Evolutionary conservation across 2,888 invertebrate species (phyloP).

Genomic region (Camponotus fellah): DNA sequence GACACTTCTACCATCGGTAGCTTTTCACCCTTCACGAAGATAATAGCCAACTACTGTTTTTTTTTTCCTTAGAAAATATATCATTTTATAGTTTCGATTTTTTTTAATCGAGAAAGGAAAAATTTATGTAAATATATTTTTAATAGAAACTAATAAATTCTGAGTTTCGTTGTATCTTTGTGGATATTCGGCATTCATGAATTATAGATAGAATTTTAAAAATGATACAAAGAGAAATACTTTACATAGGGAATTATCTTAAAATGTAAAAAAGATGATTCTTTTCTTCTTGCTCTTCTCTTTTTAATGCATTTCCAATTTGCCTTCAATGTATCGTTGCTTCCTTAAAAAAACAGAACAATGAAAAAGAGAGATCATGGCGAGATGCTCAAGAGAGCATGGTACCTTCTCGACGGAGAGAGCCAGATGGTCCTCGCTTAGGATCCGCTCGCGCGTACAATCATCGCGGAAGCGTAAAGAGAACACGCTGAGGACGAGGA

Average conservation of each 20-base stretch:
- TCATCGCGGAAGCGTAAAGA: constrained; percentile 28
- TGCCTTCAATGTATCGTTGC: constrained; percentile 36
- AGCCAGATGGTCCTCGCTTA: constrained; percentile 69
- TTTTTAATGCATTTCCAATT: constrained; percentile 2
- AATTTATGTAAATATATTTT: not conserved
- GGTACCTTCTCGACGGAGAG: constrained; percentile 57
- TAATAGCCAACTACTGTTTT: constrained; percentile 14
- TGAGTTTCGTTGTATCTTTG: not conserved
- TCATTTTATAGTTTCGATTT: not conserved
- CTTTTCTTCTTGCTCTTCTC: too few species aligned
- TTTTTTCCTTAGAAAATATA: not conserved
- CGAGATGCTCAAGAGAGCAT: constrained; percentile 56
- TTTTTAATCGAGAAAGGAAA: not conserved
- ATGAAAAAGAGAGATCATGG: constrained; percentile 25
- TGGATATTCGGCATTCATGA: not conserved
- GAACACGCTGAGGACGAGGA: constrained; percentile 29
- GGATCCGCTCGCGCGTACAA: constrained; percentile 66
- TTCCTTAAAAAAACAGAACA: not conserved
- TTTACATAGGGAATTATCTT: not conserved
- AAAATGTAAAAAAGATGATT: not conserved
- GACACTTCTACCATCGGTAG: constrained; percentile 53
- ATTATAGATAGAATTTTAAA: not conserved
- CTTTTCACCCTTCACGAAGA: constrained; percentile 15
- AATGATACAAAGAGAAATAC: not conserved
- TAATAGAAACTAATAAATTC: not conserved